Evolutionary conservation across 2,888 invertebrate genomes (phyloP).

Genomic region (Aplocera efformata): DNA sequence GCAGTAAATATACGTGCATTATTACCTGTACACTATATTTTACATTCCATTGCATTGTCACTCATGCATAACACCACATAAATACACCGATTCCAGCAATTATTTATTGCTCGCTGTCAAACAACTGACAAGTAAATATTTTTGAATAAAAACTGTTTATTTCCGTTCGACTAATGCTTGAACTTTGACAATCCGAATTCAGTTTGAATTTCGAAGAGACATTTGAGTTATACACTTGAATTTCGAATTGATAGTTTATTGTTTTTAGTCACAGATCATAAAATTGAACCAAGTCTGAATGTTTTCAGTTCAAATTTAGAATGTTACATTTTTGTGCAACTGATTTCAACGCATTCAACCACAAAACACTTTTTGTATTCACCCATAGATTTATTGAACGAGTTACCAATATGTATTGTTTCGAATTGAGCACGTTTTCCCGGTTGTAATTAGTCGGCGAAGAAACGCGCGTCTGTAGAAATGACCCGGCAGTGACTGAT

Average conservation of each 20-base stretch:
- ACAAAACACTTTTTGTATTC: not conserved
- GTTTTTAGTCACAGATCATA: no score
- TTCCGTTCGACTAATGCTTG: no score
- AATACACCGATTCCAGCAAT: conserved; percentile 9
- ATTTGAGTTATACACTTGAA: no score
- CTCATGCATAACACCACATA: conserved; percentile 16
- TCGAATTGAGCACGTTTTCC: not conserved
- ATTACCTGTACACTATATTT: conserved; percentile 29
- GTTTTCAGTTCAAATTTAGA: not conserved
- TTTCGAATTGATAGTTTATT: no score
- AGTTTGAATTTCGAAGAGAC: not conserved
- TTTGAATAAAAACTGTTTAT: no score
- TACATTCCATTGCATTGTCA: conserved; percentile 26
- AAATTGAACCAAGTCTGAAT: no score
- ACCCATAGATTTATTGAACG: no score
- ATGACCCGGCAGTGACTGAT: conserved; percentile 64
- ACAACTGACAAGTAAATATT: no score
- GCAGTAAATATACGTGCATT: conserved; percentile 28
- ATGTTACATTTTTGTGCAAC: not conserved
- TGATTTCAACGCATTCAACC: not conserved
- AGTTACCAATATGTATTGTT: no score
- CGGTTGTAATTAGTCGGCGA: conserved; percentile 1
- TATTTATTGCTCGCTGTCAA: no score
- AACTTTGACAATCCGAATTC: no score
- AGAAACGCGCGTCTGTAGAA: conserved; percentile 41